Evolutionary conservation across 2,113 vertebrate genomes (phyloP).

Genomic region (Vulpes ferrilata): DNA sequence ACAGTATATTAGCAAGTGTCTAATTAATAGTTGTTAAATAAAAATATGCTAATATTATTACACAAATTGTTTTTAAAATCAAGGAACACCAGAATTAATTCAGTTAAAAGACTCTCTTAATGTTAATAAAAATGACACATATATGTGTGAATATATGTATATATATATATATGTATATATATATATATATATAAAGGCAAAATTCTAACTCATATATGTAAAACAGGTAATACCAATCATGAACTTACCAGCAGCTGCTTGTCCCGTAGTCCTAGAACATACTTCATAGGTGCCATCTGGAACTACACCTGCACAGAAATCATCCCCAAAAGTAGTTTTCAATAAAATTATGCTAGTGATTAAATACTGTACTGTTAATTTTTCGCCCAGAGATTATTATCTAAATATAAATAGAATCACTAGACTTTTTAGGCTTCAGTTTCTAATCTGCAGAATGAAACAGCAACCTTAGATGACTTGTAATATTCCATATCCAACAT

Average conservation of each 20-base stretch:
- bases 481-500: not conserved
- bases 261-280: constrained; percentile 97
- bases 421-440: not conserved
- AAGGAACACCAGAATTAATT: not conserved
- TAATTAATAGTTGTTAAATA: not conserved
- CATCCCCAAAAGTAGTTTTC: not conserved
- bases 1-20: not conserved
- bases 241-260: constrained; percentile 93
- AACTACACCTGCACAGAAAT: constrained; percentile 92
- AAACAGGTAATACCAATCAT: not conserved
- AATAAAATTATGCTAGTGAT: not conserved
- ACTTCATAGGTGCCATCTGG: constrained; percentile 99
- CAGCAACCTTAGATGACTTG: not conserved
- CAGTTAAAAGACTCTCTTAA: not conserved
- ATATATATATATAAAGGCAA: too few species aligned
- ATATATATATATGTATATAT: not conserved
- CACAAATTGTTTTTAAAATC: not conserved
- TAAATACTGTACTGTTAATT: not conserved
- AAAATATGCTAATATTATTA: not conserved
- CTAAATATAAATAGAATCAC: not conserved
- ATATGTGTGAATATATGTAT: too few species aligned
- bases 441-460: not conserved
- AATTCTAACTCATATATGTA: not conserved
- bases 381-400: not conserved
- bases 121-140: not conserved